Base-by-base conservation (phyloP, 2,113 vertebrate genomes). In the Burhinus bistriatus region DNA sequence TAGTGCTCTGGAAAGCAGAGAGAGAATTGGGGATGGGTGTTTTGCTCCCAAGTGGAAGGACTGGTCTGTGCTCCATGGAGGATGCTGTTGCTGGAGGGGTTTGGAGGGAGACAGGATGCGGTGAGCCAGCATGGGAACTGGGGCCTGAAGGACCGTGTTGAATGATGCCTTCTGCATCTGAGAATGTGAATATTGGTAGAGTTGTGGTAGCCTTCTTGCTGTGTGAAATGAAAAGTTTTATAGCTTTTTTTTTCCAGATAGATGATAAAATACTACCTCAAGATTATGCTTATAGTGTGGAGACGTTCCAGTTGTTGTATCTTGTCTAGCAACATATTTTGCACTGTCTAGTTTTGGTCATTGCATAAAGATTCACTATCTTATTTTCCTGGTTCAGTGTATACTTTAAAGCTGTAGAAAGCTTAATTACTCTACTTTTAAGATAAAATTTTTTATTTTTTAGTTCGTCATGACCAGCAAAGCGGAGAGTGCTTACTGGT, bases 101-200 rank as follows among this genome's bases (percentile, higher is more conserved):
- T 87, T 58, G 49, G 51, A 54, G 42, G 75, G 44, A 52, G 70
- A 62, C 40, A 44, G 32, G 64, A 26, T 71, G 9, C 5, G 3
- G 20, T 58, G 54, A 62, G 8, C 32, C 45, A 57, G 12, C 2
- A 0, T 0, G 8, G 32, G 44, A 82, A 8, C 25, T 49, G 66
- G 9, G 23, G 11, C 34, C 44, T 76, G 55, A 69, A 61, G 61
- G 52, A 42, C 21, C 7, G 0, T 15, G 2, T 16, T 79, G 65
- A 20, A 29, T 72, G 21, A 20, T 65, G n/a, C 26, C 47, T 87
- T 88, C 47, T 75, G 7, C 9, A 0, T 75, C 64, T 71, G 55
- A 6, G 22, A 58, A 59, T 0, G 0, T 52, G 11, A 27, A 7
- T 69, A 16, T n/a, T 80, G 52, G 23, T 89, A 9, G n/a, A 80